A percentile compares a stretch with the other conserved stretches of the same genome.
These are phyloP conservation scores for Anoplolepis gracilipes DNA, from an alignment of 1,140 invertebrate species.

Conservation along the genomic window DNA sequence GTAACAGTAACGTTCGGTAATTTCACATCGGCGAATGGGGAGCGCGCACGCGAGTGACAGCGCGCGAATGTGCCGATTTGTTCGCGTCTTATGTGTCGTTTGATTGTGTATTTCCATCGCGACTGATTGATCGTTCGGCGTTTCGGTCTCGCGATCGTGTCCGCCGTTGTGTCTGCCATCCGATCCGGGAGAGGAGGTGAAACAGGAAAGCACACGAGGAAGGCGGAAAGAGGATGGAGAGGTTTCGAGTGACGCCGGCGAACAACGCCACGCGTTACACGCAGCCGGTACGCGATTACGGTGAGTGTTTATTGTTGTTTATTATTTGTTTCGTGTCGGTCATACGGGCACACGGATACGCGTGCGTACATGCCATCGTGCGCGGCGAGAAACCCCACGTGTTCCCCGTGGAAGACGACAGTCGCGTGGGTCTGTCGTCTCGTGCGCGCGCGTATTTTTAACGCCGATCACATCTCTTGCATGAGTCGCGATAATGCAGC, in stretches of 20 bases:
- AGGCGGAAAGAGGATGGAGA: slow-evolving; percentile 65
- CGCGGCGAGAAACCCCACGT: slow-evolving; percentile 9
- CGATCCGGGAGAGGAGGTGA: no score
- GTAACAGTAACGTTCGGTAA: slow-evolving; percentile 34
- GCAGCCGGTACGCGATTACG: slow-evolving; percentile 68
- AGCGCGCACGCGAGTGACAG: slow-evolving; percentile 71
- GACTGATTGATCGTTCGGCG: not conserved
- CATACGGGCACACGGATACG: not conserved
- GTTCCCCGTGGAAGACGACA: not conserved
- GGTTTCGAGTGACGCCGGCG: slow-evolving; percentile 77
- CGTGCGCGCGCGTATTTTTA: not conserved
- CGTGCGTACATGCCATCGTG: no score
- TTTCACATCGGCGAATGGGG: slow-evolving; percentile 72
- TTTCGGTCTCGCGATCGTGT: not conserved
- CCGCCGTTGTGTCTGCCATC: not conserved
- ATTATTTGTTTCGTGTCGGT: not conserved
- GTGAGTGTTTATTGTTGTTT: slow-evolving; percentile 68
- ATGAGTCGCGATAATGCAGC: not conserved
- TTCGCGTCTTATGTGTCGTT: not conserved
- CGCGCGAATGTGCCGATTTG: slow-evolving; percentile 71
- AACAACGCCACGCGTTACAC: slow-evolving; percentile 66
- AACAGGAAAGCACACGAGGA: not conserved
- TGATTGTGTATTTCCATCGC: not conserved
- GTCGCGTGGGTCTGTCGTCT: not conserved
- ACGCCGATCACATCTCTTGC: no score